Base-by-base conservation (phyloP, 2,888 invertebrate species). In the Sycophila texana region DNA sequence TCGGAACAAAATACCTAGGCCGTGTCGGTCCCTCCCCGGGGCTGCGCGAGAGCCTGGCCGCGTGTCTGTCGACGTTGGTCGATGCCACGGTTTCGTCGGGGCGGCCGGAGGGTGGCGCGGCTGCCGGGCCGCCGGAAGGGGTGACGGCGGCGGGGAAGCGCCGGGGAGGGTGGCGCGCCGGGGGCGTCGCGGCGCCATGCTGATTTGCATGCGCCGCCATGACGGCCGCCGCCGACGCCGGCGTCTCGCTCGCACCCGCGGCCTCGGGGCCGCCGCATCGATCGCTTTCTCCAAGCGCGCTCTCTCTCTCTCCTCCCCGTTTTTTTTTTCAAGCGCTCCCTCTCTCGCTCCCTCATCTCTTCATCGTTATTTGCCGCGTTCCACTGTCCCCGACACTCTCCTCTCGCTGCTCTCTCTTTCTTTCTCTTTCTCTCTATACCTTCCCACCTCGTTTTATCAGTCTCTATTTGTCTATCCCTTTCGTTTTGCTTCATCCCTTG, bases 131-230 rank as follows among this genome's bases (percentile, higher is more conserved):
- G 70, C 49, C 13, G 26, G 66, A 18, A 49, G 51, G 47, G 63
- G 20, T 49, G 49, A 30, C 26, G 81, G 78, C 82, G 82, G 76
- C 81, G 82, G 65, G 79, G 74, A 82, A 65, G 81, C 60, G 77
- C 71, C 61, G 72, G 81, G 82, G 81, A 81, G 82, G 81, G 80
- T 80, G 67, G 10, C 18, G 57, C 53, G 85, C 87, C 87, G 90
- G 89, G 89, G 89, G 89, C 89, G 91, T 90, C 89, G 90, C 91
- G 91, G 91, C 92, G 92, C 92, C 92, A 92, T 92, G 92, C 92
- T 92, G 92, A 92, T 92, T 92, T 92, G 92, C 92, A 92, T 92
- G 92, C 92, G 92, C 92, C 92, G 92, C 92, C 92, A 92, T 92
- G 91, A 91, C 92, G 90, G 91, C 53, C 67, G 22, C 65, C 57